Base-by-base conservation (phyloP, 2,888 invertebrate species). In the Phengaris arion region DNA sequence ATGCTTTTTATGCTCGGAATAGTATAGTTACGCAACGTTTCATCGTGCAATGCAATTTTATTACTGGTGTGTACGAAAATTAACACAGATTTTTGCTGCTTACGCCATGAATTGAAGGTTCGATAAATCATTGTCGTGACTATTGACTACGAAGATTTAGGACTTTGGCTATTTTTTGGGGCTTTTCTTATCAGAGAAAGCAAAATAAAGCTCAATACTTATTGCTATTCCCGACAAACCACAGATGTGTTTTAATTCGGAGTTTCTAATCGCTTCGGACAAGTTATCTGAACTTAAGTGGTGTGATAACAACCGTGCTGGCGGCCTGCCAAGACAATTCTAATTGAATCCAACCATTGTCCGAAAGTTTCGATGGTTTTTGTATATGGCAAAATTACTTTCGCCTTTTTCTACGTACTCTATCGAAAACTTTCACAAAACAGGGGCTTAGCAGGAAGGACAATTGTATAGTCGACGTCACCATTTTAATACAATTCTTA, bases 311-410 rank as follows among this genome's bases (percentile, higher is more conserved):
- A 64, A 45, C 64, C 35, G 6, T 6, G 64, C 64, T 64, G 64
- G 64, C 64, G 6, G 12, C 35, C 64, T 0, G 64, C 64, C 64
- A 64, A 64, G 12, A 64, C 64, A 45, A 35, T 64, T 64, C 64
- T 64, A 64, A 64, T 64, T 64, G 64, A 64, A 64, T 64, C 35
- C 35, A 6, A 64, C 35, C 12, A 64, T 64, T 64, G 64, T 64
- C 35, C 64, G 64, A 64, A 64, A 64, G 64, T 64, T 64, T 64
- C 35, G 64, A 64, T 64, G 64, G 64, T 64, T 64, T 64, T 64
- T 45, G 64, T 35, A 35, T 35, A 64, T 35, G 12, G 35, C 35
- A 9, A 64, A 45, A 64, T 64, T 64, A 64, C 64, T 64, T 64
- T 35, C 64, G 64, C 64, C 35, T 45, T 9, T 22, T 59, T 59